Conservation (phyloP, 2,113 vertebrate genomes). For the Tachysurus vachellii region DNA sequence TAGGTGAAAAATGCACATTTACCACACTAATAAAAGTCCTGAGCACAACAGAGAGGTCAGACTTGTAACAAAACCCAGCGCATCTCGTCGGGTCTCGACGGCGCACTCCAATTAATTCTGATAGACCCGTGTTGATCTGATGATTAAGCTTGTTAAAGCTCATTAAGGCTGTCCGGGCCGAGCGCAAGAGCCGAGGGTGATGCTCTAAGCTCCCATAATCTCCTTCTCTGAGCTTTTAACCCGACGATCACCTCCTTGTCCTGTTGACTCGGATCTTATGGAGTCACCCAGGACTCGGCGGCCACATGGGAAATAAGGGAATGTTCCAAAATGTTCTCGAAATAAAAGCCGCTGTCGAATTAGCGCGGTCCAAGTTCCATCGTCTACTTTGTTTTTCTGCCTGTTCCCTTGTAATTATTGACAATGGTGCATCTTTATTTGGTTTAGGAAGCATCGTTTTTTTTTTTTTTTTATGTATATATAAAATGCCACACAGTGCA, state of each 20-base stretch:
- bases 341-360: not conserved
- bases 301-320: not conserved
- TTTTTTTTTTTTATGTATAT: not conserved
- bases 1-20: not conserved
- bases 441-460: not conserved
- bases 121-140: conserved; percentile 32
- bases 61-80: not conserved
- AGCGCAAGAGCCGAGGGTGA: not conserved
- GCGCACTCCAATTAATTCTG: conserved; percentile 12
- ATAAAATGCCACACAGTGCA: not conserved
- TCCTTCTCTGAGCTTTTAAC: conserved; percentile 25
- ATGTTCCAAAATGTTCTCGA: not conserved
- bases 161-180: conserved; percentile 19
- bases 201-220: conserved; percentile 34
- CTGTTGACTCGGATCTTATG: not conserved
- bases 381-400: too few relatives aligned
- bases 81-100: not conserved
- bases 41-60: not conserved
- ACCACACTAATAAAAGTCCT: not conserved
- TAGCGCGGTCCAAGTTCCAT: too few relatives aligned
- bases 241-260: not conserved
- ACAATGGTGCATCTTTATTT: not conserved
- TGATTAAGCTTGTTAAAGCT: conserved; percentile 46
- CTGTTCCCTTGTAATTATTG: not conserved
- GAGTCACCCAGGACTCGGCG: not conserved